Base-by-base conservation (phyloP, 2,113 vertebrate genomes). In the Hystrix brachyura region DNA sequence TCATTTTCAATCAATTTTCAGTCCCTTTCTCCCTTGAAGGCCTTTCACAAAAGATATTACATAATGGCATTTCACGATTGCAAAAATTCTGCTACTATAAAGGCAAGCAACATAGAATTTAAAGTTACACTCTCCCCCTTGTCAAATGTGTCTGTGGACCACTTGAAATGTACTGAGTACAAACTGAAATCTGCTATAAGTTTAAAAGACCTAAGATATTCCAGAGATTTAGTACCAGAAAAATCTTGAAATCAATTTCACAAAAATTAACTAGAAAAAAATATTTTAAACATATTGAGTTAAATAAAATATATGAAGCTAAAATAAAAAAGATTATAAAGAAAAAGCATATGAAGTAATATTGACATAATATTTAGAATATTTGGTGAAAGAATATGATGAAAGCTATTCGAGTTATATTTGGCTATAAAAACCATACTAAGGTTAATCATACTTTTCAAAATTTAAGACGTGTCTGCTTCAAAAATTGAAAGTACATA, bases 141-240 rank as follows among this genome's bases (percentile, higher is more conserved):
- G 18, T 19, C 34, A 46, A n/a, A 29, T 27, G 46, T 57, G n/a
- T 46, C 43, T 48, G 19, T 5, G 34, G 43, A 53, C 67, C 74
- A 18, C 27, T 57, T 82, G n/a, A 79, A 81, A 32, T 18, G 9
- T 19, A 76, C 6, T 38, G 53, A n/a, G 25, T 46, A n/a, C 12
- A 71, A 74, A 57, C 9, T 78, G 32, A 79, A 29, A 59, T 51
- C 7, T 27, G 23, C 32, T 74, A 12, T 32, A 60, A 72, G 17
- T 38, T 8, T 64, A 79, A 97, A 64, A 83, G 43, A 8, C 10
- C 23, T 19, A 78, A 32, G 15, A 0, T 13, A 78, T 89, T 43
- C 90, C 67, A 91, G 92, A 90, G 67, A 78, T 78, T 53, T 67
- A 57, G 4, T 60, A 23, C 23, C 81, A 87, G 57, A 88, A 55